Conservation (phyloP, 2,113 vertebrate genomes). For the Ictidomys tridecemlineatus region DNA sequence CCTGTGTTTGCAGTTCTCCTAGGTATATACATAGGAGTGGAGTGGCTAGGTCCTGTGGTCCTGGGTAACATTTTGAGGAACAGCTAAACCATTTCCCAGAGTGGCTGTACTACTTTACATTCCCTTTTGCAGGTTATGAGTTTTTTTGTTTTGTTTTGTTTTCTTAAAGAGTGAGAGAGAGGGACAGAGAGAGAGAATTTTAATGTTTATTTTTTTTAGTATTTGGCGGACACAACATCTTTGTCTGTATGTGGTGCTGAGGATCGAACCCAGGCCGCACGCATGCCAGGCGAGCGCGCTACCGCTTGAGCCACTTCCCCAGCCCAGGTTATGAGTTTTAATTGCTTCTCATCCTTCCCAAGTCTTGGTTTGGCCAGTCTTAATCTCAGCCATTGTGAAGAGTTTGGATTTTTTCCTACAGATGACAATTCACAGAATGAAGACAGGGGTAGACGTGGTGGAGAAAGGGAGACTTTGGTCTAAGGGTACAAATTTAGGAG, state of each 20-base stretch:
- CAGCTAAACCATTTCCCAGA: no score
- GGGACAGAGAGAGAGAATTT: no score
- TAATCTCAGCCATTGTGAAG: neutral
- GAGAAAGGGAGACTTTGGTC: neutral
- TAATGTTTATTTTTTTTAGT: no score
- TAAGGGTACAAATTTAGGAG: neutral
- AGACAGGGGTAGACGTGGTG: neutral
- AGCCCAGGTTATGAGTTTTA: neutral
- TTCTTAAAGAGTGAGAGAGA: no score
- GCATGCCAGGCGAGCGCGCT: no score
- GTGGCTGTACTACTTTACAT: neutral
- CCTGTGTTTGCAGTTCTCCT: neutral
- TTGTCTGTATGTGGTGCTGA: no score
- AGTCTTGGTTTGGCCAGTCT: neutral
- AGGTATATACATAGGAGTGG: neutral
- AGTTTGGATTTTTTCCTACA: conserved; percentile 10
- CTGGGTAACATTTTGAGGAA: no score
- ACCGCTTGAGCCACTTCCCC: no score
- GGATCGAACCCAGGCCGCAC: no score
- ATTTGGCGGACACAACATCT: no score
- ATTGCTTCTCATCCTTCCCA: neutral
- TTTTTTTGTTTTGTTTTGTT: no score
- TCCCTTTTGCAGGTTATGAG: neutral
- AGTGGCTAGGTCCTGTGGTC: neutral
- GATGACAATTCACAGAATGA: neutral